phyloP scores from a whole-genome alignment of 2,797 vertebrate species.

The Siniperca obscura region DNA sequence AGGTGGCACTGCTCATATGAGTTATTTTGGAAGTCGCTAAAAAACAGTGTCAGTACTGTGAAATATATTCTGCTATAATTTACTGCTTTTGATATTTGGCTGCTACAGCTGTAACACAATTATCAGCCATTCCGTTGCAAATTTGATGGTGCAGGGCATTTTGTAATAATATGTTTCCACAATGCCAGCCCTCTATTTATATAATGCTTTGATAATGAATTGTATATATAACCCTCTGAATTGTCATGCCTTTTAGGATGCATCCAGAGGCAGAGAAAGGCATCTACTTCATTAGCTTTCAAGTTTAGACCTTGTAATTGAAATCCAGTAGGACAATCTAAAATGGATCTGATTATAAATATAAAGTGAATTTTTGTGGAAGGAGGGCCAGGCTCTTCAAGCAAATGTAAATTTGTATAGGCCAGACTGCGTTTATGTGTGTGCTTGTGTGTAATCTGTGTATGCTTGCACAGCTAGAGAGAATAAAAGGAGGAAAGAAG shows the following conservation, averaged over 20 bases:
- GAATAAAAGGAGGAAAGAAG: slow-evolving; percentile 57
- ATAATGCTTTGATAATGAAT: slow-evolving; percentile 74
- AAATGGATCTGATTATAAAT: slow-evolving; percentile 87
- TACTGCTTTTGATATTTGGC: slow-evolving; percentile 24
- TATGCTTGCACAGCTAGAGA: slow-evolving; percentile 55
- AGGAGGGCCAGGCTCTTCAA: slow-evolving; percentile 85
- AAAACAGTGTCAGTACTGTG: not conserved
- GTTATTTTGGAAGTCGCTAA: not conserved
- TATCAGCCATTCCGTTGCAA: slow-evolving; percentile 26
- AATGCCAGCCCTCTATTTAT: slow-evolving; percentile 35
- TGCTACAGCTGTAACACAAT: slow-evolving; percentile 33
- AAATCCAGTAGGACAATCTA: slow-evolving; percentile 84
- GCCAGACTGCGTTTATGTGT: slow-evolving; percentile 51
- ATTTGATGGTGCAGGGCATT: slow-evolving; percentile 31
- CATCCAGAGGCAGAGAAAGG: slow-evolving; percentile 58
- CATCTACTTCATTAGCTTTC: slow-evolving; percentile 79
- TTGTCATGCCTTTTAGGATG: slow-evolving; percentile 73
- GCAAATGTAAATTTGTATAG: slow-evolving; percentile 90
- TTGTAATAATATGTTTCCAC: slow-evolving; percentile 42
- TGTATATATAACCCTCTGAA: slow-evolving; percentile 73
- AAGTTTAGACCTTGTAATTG: slow-evolving; percentile 80
- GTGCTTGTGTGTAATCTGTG: slow-evolving; percentile 49
- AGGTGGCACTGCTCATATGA: not conserved
- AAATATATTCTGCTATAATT: slow-evolving; percentile 14
- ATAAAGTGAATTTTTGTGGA: slow-evolving; percentile 89